Conservation (phyloP, 2,888 invertebrate species). For the Automeris io region DNA sequence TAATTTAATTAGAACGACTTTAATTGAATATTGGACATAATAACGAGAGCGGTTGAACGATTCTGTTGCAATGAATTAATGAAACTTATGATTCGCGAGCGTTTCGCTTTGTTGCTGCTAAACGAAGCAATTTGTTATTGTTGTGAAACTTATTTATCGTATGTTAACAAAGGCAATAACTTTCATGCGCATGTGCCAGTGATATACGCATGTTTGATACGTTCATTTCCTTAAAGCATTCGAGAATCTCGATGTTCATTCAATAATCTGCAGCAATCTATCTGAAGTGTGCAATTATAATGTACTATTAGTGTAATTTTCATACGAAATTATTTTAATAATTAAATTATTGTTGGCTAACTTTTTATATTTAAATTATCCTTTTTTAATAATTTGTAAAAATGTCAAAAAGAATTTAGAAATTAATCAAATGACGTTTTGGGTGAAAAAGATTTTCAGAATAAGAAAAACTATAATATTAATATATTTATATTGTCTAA, state of each 20-base stretch:
- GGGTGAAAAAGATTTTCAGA: too few species aligned
- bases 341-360: too few species aligned
- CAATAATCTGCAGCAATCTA: constrained; percentile 5
- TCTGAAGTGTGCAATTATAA: too few species aligned
- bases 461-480: too few species aligned
- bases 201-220: constrained; percentile 23
- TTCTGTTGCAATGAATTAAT: constrained; percentile 51
- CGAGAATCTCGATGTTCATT: constrained; percentile 18
- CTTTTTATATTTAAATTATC: too few species aligned
- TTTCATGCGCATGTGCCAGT: constrained; percentile 29
- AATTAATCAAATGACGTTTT: too few species aligned
- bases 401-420: too few species aligned
- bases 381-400: too few species aligned
- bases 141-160: constrained; percentile 27
- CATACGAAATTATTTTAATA: too few species aligned
- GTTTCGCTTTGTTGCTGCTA: constrained; percentile 32
- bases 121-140: constrained; percentile 31
- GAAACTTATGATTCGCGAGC: constrained; percentile 46
- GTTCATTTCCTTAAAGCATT: constrained; percentile 8
- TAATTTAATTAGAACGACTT: constrained; percentile 62
- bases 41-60: constrained; percentile 29
- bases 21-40: constrained; percentile 59
- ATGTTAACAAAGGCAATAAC: constrained; percentile 43
- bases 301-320: too few species aligned
- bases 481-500: too few species aligned